Conservation (phyloP, 2,797 vertebrate genomes). For the Bucorvus abyssinicus region DNA sequence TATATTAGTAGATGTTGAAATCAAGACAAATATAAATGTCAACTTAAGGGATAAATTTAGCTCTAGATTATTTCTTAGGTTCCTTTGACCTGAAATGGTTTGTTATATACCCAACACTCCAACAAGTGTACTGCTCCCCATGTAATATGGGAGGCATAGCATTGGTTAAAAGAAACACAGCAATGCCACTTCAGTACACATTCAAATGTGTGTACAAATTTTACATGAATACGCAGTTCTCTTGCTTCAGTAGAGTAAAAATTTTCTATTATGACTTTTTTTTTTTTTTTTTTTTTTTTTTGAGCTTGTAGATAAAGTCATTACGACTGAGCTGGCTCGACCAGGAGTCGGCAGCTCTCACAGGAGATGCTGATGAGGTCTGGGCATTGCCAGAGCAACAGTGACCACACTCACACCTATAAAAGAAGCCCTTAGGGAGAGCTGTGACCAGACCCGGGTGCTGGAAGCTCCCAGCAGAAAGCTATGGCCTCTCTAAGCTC, state of each 20-base stretch:
- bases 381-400: not conserved
- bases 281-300: not conserved
- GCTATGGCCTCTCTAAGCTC: too few species aligned
- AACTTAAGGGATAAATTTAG: not conserved
- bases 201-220: not conserved
- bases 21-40: not conserved
- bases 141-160: not conserved
- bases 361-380: not conserved
- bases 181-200: not conserved
- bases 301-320: too few species aligned
- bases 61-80: not conserved
- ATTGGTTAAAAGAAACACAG: not conserved
- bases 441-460: too few species aligned
- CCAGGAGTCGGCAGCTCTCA: not conserved
- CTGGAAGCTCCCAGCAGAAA: too few species aligned
- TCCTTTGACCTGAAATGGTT: not conserved
- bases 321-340: too few species aligned
- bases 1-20: not conserved
- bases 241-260: not conserved
- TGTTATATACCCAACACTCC: not conserved
- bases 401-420: too few species aligned
- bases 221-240: conserved; percentile 13
- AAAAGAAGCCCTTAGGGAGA: too few species aligned
- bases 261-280: not conserved
- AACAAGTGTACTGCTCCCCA: not conserved